Base-by-base conservation (phyloP, 2,113 vertebrate species). In the Hemiscyllium ocellatum region DNA sequence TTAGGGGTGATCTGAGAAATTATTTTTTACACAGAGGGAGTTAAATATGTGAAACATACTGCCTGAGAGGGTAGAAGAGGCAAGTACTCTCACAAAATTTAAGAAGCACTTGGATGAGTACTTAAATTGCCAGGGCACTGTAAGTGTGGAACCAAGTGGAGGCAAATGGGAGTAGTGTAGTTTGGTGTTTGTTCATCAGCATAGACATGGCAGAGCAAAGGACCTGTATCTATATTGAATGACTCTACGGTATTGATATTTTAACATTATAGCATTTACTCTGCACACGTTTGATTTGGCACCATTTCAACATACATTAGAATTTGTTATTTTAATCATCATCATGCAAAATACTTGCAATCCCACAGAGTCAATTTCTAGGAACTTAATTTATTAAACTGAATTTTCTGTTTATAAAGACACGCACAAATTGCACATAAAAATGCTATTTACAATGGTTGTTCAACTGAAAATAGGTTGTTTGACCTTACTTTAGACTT, bases 191-290 rank as follows among this genome's bases (percentile, higher is more conserved):
- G 56, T 61, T 61, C 7, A 12, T 61, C 56, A 61, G 56, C 56
- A 61, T 7, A 12, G 56, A 61, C 8, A 61, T 12, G 56, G 0
- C 0, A 12, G 56, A 7, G 12, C 7, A 61, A 61, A 61, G 56
- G 56, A 10, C 10, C 56, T 61, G 56, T 61, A 10, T 61, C 56
- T 61, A 61, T 61, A 12, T 61, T 61, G 56, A 10, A 61, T 61
- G 56, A 61, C 56, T 61, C 56, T 61, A 12, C 4, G 20, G n/a
- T 6, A n/a, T 19, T 37, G 15, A 91, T 20, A 66, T 50, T 61
- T 89, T 89, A 56, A 89, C 85, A 87, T 56, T 52, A 29, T 33
- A 90, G 50, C 50, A 90, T 90, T 90, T 90, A 90, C 50, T 33
- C 29, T 61, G 61, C 61, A 37, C 61, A 65, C 65, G 37, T 61